A percentile compares a stretch with the other conserved stretches of the same genome.
Conservation (phyloP, 2,797 vertebrate species). For the Coilia nasus region DNA sequence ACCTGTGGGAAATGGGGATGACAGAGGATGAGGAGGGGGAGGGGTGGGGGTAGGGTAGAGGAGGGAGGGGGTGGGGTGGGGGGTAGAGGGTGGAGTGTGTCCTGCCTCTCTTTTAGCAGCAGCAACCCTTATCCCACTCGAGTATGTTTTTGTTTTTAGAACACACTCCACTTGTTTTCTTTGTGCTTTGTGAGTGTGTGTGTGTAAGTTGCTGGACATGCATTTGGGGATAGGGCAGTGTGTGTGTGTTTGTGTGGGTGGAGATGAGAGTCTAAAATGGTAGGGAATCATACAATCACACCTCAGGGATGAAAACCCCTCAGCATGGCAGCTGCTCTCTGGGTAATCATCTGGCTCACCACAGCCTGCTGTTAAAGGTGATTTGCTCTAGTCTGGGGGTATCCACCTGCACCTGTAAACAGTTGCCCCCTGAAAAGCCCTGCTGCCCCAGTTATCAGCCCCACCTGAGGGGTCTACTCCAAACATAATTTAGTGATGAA, state of each 20-base stretch:
- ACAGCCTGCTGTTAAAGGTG: constrained; percentile 68
- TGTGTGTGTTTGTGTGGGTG: constrained; percentile 67
- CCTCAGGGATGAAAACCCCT: too few species aligned
- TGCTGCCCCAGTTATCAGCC: constrained; percentile 73
- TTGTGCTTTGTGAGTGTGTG: background rate
- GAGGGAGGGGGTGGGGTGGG: background rate
- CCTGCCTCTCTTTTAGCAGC: background rate
- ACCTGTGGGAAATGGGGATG: constrained; percentile 78
- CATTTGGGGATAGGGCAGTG: constrained; percentile 46
- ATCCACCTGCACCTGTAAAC: constrained; percentile 80
- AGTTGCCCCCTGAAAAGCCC: constrained; percentile 72
- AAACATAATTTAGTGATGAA: too few species aligned
- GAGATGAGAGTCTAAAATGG: constrained; percentile 36
- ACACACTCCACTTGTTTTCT: background rate
- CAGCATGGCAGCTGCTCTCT: too few species aligned
- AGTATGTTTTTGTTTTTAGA: background rate
- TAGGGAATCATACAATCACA: too few species aligned
- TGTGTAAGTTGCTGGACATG: background rate
- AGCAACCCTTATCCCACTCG: background rate
- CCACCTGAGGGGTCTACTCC: constrained; percentile 19
- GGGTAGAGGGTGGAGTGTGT: constrained; percentile 47
- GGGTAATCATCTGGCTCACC: constrained; percentile 49
- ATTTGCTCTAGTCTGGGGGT: constrained; percentile 75
- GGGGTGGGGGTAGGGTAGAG: background rate
- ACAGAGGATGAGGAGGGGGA: constrained; percentile 42